A percentile compares a stretch with the other conserved stretches of the same genome.
Evolutionary conservation across 2,797 vertebrate genomes (phyloP).

Genomic region (Sylvia borin): DNA sequence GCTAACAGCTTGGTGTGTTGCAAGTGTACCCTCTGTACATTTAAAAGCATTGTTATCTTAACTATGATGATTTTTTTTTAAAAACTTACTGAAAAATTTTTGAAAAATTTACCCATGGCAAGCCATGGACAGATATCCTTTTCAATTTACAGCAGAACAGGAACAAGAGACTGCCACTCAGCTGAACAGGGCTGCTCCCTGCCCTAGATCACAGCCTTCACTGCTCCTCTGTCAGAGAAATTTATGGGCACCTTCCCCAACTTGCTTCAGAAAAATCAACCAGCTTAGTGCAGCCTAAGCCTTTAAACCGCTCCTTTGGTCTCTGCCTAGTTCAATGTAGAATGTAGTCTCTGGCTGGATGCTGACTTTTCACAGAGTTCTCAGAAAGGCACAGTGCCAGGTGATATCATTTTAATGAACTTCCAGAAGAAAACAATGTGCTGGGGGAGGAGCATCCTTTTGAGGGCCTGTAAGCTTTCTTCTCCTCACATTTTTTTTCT

Average conservation of each 20-base stretch:
- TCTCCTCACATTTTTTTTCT: background rate
- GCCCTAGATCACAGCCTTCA: background rate
- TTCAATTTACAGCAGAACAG: background rate
- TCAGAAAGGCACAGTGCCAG: background rate
- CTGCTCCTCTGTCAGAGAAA: background rate
- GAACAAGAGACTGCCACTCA: background rate
- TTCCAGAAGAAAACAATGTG: conserved; percentile 8
- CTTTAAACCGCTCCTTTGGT: background rate
- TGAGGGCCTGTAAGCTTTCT: background rate
- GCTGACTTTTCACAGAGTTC: background rate
- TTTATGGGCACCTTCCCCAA: background rate
- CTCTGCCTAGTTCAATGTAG: background rate
- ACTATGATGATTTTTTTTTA: background rate
- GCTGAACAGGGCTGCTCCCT: background rate
- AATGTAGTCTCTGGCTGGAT: background rate
- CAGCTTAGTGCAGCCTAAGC: background rate
- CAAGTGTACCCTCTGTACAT: background rate
- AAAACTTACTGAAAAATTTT: background rate
- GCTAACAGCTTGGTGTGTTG: background rate
- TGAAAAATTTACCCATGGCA: background rate
- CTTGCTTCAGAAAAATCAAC: background rate
- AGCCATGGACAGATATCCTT: background rate
- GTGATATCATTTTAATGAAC: conserved; percentile 5
- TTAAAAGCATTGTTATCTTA: background rate
- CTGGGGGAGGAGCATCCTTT: background rate